Base-by-base conservation (phyloP, 2,113 vertebrate genomes). In the Ascaphus truei region DNA sequence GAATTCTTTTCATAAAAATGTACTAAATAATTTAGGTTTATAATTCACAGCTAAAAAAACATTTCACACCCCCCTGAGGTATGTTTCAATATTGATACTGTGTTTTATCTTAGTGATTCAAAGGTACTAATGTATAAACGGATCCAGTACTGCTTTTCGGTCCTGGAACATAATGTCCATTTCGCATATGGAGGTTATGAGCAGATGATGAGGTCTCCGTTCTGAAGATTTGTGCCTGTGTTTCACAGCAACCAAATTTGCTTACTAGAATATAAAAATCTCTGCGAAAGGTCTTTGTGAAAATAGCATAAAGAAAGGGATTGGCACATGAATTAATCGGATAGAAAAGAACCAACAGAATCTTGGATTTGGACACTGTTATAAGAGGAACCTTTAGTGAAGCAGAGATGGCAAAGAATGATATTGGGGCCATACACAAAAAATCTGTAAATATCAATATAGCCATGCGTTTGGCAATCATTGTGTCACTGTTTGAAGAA, bases 321-420 rank as follows among this genome's bases (percentile, higher is more conserved):
- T 99, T 99, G 13, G 92, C 91, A 31, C 95, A 99, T 2, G 96
- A 98, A 79, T 99, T 99, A 76, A 99, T 96, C 13, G 97, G 97
- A 71, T 97, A 98, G 72, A 99, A 99, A 41, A 99, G 76, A 29
- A 99, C 97, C 64, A 99, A 81, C 6, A 99, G 91, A 50, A 99
- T 86, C 81, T 99, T 99, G 68, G 96, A 92, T 15, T 96, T 89
- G 12, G 95, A 93, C 9, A 99, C 90, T 0, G 94, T 96, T 83
- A 99, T 99, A 53, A 99, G 92, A 5, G 97, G 97, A 23, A 89
- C 85, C 80, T 94, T 98, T 60, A 99, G 86, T 0, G 96, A 94
- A 3, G 97, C 97, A 0, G 95, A 98, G 69, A 97, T 89, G 58
- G 96, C 95, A n/a, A 99, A 99, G 78, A 99, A 98, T 1, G 95